Evolutionary conservation across 1,140 invertebrate genomes (phyloP).

Genomic region (Drosophila seguyi): DNA sequence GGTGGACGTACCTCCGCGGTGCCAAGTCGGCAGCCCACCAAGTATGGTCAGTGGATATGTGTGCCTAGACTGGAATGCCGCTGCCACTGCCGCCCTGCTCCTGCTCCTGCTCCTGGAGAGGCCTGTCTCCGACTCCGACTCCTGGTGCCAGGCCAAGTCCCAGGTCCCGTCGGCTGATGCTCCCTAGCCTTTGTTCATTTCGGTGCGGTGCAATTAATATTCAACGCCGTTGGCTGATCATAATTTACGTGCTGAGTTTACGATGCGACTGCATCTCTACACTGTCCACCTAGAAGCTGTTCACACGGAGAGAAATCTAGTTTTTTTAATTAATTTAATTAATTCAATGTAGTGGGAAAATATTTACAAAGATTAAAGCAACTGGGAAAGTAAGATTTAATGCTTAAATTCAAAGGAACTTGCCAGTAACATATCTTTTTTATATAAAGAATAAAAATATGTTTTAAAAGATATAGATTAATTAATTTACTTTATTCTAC

Average conservation of each 20-base stretch:
- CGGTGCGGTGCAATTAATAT: conserved; percentile 85
- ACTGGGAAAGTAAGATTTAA: background rate
- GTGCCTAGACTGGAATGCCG: conserved; percentile 52
- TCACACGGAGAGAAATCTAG: background rate
- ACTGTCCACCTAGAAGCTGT: conserved; percentile 14
- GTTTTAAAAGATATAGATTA: no score
- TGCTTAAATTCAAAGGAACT: no score
- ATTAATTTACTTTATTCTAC: background rate
- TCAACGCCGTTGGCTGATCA: conserved; percentile 85
- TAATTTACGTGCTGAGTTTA: conserved; percentile 85
- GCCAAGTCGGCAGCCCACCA: conserved; percentile 58
- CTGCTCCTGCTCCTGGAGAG: conserved; percentile 30
- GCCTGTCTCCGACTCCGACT: conserved; percentile 7
- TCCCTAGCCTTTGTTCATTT: conserved; percentile 76
- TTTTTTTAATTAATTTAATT: conserved; percentile 5
- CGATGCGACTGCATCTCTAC: conserved; percentile 64
- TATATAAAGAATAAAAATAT: no score
- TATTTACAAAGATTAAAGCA: no score
- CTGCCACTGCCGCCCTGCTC: background rate
- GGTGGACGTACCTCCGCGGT: conserved; percentile 15
- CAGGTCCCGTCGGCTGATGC: conserved; percentile 42
- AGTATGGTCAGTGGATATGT: conserved; percentile 68
- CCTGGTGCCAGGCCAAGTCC: conserved; percentile 6
- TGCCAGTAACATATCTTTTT: no score
- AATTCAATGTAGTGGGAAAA: background rate